Percentiles rank a stretch among this genome's conserved stretches.
These are phyloP conservation scores for Congeria kusceri DNA, from an alignment of 2,888 invertebrate genomes.

Conservation along the genomic window DNA sequence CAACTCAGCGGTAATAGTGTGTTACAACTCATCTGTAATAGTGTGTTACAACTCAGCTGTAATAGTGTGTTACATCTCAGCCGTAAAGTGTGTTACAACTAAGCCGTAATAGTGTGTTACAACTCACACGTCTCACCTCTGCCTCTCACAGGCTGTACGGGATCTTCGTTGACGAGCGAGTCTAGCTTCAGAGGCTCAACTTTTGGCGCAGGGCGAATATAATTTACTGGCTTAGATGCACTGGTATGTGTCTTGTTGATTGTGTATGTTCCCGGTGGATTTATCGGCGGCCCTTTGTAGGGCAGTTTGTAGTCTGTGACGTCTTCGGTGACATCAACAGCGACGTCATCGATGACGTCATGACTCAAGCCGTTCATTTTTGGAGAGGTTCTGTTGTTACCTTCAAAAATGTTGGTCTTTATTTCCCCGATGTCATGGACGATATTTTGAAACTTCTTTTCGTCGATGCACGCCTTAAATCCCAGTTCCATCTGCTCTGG, in stretches of 20 bases:
- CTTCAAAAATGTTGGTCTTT: constrained; percentile 43
- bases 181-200: constrained; percentile 47
- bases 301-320: constrained; percentile 29
- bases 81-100: no score
- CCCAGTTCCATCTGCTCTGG: constrained; percentile 51
- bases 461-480: constrained; percentile 56
- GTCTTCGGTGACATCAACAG: neutral
- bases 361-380: neutral
- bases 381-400: neutral
- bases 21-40: no score
- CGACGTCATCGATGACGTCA: neutral
- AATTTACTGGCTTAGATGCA: no score
- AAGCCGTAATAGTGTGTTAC: no score
- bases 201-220: constrained; percentile 12
- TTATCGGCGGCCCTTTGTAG: constrained; percentile 49
- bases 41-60: no score
- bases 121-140: no score
- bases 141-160: no score
- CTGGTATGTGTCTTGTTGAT: constrained; percentile 14
- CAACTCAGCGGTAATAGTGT: no score
- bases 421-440: constrained; percentile 57
- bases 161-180: neutral
- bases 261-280: constrained; percentile 51
- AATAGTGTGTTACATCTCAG: no score
- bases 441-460: constrained; percentile 56